A percentile compares a stretch with the other conserved stretches of the same genome.
These are phyloP conservation scores for Pyrgus malvae DNA, from an alignment of 2,888 invertebrate species.

Conservation along the genomic window DNA sequence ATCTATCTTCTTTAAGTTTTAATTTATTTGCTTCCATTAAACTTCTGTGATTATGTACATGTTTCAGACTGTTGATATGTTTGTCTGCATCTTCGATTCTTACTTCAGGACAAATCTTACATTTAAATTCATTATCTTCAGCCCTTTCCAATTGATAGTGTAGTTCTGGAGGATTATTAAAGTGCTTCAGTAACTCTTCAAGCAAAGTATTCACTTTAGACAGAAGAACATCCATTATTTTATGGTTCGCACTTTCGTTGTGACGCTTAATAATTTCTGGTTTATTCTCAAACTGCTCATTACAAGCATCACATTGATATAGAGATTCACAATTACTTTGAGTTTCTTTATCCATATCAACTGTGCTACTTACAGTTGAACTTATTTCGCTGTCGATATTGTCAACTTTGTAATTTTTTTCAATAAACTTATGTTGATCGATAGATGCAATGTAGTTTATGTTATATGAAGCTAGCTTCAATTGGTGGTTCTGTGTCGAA, in stretches of 20 bases:
- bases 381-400: background rate
- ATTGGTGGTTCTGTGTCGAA: background rate
- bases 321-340: background rate
- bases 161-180: constrained; percentile 4
- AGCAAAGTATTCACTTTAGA: constrained; percentile 2
- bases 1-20: constrained; percentile 3
- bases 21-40: constrained; percentile 8
- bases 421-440: background rate
- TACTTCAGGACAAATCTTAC: background rate
- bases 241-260: background rate
- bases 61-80: constrained; percentile 9
- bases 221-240: constrained; percentile 4
- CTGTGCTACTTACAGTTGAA: background rate
- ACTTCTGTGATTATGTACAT: background rate
- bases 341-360: too few species aligned
- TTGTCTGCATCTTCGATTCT: background rate
- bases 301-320: background rate
- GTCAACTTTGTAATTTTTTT: background rate
- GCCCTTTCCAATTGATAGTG: constrained; percentile 3
- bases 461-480: background rate
- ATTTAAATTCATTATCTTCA: constrained; percentile 1
- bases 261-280: background rate
- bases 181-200: constrained; percentile 5
- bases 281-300: background rate
- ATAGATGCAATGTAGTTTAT: background rate